phyloP scores from a whole-genome alignment of 2,888 invertebrate species.

The Vesta saturnalis region DNA sequence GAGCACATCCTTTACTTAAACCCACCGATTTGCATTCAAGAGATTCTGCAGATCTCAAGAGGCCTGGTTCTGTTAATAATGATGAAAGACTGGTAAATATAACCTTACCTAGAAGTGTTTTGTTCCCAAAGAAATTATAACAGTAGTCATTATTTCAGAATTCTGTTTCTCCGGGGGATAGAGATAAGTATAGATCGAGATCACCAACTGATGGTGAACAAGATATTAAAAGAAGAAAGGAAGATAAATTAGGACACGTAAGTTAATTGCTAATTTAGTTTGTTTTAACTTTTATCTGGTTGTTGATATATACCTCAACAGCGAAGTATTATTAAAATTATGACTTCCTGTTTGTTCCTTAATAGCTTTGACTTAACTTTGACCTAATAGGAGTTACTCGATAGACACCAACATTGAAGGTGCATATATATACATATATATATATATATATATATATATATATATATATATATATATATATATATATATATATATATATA shows the following conservation, averaged over 20 bases:
- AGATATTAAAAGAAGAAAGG: constrained; percentile 80
- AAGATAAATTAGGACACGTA: constrained; percentile 85
- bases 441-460: too few relatives aligned
- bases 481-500: too few relatives aligned
- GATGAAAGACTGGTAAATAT: constrained; percentile 61
- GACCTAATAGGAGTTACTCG: too few relatives aligned
- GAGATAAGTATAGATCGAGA: constrained; percentile 84
- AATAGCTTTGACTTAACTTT: too few relatives aligned
- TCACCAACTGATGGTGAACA: constrained; percentile 76
- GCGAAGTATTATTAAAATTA: not conserved
- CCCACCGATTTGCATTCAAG: constrained; percentile 58
- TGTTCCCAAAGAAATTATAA: constrained; percentile 7
- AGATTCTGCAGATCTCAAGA: constrained; percentile 54
- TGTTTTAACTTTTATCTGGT: not conserved
- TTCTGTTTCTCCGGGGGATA: constrained; percentile 85
- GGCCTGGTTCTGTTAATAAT: constrained; percentile 58
- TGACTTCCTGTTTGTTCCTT: too few relatives aligned
- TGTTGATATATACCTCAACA: too few relatives aligned
- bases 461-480: too few relatives aligned
- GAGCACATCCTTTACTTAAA: constrained; percentile 59
- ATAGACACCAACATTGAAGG: too few relatives aligned
- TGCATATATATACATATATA: too few relatives aligned
- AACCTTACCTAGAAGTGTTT: too few relatives aligned
- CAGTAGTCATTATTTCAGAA: constrained; percentile 68
- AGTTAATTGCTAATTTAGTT: constrained; percentile 64